Evolutionary conservation across 2,113 vertebrate genomes (phyloP).

Genomic region (Scytalopus superciliaris): DNA sequence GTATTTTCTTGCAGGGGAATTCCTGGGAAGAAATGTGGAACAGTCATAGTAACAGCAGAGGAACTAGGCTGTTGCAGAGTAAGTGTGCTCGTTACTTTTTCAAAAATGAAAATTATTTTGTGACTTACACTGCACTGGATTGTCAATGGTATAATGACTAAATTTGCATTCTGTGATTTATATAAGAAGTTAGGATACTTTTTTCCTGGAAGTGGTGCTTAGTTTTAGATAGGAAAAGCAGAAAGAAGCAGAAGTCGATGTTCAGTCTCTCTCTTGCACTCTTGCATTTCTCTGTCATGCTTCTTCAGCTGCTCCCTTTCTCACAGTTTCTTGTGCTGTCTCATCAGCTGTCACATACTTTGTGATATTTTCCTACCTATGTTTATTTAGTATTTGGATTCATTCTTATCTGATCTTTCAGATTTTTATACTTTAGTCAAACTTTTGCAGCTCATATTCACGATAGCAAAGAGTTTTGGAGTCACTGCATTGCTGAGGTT

Average conservation of each 20-base stretch:
- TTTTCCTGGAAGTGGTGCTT: background rate
- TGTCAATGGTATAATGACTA: background rate
- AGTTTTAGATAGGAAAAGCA: background rate
- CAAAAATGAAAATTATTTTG: background rate
- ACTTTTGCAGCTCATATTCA: background rate
- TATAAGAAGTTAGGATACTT: background rate
- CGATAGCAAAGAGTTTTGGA: background rate
- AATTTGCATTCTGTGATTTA: background rate
- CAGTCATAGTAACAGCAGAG: conserved; percentile 92
- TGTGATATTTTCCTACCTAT: background rate
- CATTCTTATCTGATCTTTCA: background rate
- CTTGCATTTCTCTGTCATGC: background rate
- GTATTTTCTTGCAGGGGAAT: conserved; percentile 85
- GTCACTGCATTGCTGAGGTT: background rate
- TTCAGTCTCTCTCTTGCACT: background rate
- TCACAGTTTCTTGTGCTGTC: background rate
- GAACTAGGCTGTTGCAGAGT: conserved; percentile 96
- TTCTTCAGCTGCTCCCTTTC: background rate
- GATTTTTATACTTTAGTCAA: background rate
- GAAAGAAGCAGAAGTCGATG: background rate
- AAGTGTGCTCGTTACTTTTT: conserved; percentile 61
- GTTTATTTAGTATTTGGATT: background rate
- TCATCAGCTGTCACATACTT: background rate
- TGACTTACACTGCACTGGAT: background rate
- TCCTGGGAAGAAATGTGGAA: conserved; percentile 93